These are phyloP conservation scores for Lamprologus tigripictilis DNA, from an alignment of 2,113 vertebrate genomes.

Conservation along the genomic window DNA sequence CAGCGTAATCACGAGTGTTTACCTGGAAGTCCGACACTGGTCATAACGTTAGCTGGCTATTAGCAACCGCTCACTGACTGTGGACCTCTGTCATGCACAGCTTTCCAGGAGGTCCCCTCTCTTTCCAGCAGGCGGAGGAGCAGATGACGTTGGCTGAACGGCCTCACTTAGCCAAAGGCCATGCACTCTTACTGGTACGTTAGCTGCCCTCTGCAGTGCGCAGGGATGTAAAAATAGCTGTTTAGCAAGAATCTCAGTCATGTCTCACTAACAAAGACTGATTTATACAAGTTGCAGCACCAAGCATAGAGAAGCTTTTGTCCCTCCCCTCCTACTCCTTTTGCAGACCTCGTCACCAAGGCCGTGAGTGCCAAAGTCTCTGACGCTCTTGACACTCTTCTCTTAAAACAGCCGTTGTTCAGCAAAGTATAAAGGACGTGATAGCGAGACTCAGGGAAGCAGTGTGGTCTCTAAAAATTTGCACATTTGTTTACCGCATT, in stretches of 20 bases:
- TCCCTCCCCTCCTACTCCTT: conserved; percentile 39
- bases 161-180: conserved; percentile 30
- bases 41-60: neutral
- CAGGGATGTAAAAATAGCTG: conserved; percentile 69
- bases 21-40: neutral
- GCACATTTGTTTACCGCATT: conserved; percentile 30
- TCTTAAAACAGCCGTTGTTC: conserved; percentile 65
- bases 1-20: neutral
- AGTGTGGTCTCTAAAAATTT: neutral
- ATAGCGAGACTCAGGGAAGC: conserved; percentile 6
- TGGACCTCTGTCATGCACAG: neutral
- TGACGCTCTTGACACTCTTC: conserved; percentile 56
- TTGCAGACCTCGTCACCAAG: conserved; percentile 58
- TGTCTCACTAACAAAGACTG: conserved; percentile 65
- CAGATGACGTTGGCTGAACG: conserved; percentile 14
- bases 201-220: conserved; percentile 40
- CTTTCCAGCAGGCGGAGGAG: conserved; percentile 18
- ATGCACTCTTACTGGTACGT: conserved; percentile 38
- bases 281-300: conserved; percentile 60
- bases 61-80: neutral
- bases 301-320: conserved; percentile 67
- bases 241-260: conserved; percentile 65
- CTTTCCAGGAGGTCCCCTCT: conserved; percentile 21
- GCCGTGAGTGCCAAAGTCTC: conserved; percentile 61
- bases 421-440: conserved; percentile 16